phyloP scores from a whole-genome alignment of 2,113 vertebrate genomes.

The Rousettus leschenaultii region DNA sequence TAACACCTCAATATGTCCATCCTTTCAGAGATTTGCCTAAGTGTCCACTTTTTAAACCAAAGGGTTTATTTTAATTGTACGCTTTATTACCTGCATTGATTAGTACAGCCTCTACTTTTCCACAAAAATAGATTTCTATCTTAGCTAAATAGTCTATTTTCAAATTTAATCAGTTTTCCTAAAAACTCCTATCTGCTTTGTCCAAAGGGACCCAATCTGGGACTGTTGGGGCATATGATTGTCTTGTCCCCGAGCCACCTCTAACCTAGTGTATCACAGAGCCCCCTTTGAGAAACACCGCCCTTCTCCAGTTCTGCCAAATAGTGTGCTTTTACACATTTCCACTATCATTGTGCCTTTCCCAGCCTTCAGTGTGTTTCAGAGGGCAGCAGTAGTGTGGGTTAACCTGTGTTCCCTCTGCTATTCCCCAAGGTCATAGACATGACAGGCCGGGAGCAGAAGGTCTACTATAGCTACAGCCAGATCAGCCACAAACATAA shows the following conservation, averaged over 20 bases:
- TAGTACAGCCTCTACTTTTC: not conserved
- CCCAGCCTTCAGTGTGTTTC: accelerated
- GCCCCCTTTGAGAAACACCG: not conserved
- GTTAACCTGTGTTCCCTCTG: accelerated
- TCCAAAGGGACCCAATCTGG: not conserved
- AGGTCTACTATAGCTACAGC: constrained; percentile 98
- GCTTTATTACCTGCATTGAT: no score
- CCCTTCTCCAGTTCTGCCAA: not conserved
- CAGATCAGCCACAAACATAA: constrained; percentile 98
- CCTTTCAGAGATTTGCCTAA: not conserved
- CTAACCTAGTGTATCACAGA: accelerated
- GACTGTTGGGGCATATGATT: no score
- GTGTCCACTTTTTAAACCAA: not conserved
- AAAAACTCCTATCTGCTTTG: no score
- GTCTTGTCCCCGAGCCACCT: no score
- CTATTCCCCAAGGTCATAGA: constrained; percentile 91
- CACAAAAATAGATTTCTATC: not conserved
- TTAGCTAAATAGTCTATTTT: not conserved
- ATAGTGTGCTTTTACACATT: accelerated
- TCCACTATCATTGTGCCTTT: accelerated
- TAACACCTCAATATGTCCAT: not conserved
- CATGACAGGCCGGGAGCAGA: constrained; percentile 97
- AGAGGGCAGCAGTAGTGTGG: accelerated
- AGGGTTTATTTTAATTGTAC: not conserved
- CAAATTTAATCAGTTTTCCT: not conserved